phyloP scores from a whole-genome alignment of 2,888 invertebrate species.

The Tetranychus piercei region DNA sequence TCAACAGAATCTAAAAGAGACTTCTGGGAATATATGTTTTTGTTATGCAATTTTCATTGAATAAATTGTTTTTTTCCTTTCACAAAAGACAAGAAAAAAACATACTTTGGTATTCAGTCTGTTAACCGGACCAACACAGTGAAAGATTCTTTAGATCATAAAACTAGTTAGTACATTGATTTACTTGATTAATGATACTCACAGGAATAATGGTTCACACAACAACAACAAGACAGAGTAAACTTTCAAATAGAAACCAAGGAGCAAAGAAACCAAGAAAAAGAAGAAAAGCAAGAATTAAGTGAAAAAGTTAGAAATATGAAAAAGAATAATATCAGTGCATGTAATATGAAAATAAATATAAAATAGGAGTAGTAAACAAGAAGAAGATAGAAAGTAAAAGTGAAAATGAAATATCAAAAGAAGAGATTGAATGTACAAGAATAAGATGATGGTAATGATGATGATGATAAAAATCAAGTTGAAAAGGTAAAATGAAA shows the following conservation, averaged over 20 bases:
- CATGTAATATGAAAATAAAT: too few species aligned
- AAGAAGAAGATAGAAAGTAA: neutral
- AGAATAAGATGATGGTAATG: too few species aligned
- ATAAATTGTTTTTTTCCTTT: neutral
- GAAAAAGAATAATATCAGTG: too few species aligned
- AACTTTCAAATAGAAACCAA: neutral
- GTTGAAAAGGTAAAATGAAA: neutral
- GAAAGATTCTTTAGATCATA: neutral
- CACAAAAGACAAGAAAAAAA: neutral
- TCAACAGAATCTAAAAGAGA: neutral
- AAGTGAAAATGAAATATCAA: neutral
- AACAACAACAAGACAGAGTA: neutral
- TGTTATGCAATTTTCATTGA: neutral
- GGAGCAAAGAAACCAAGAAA: neutral
- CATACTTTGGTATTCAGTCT: neutral
- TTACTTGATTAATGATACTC: neutral
- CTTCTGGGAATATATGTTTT: neutral
- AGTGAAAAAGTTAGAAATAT: neutral
- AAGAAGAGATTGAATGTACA: too few species aligned
- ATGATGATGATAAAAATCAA: neutral
- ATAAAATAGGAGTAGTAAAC: neutral
- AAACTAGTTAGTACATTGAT: neutral
- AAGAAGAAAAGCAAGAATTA: neutral
- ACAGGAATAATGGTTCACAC: neutral
- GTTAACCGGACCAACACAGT: neutral